A percentile compares a stretch with the other conserved stretches of the same genome.
phyloP scores from a whole-genome alignment of 2,113 vertebrate species.

The Entelurus aequoreus region DNA sequence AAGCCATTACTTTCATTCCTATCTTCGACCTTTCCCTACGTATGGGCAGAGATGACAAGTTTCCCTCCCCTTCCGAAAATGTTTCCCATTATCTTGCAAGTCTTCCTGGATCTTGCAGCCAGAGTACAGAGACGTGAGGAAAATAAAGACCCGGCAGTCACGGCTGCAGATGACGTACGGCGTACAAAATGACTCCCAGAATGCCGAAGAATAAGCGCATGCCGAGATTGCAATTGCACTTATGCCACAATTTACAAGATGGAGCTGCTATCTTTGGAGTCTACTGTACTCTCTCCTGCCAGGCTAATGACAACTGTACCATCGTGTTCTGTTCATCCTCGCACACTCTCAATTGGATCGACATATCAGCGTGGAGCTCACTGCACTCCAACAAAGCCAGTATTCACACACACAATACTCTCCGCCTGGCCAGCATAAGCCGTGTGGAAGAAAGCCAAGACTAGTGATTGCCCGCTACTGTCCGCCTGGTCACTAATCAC shows the following conservation, averaged over 20 bases:
- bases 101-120: conserved; percentile 28
- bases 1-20: conserved; percentile 14
- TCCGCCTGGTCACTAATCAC: conserved; percentile 5
- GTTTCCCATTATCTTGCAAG: conserved; percentile 32
- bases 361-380: conserved; percentile 44
- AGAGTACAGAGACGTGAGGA: conserved; percentile 14
- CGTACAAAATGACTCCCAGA: not conserved
- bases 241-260: conserved; percentile 27
- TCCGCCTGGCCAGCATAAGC: conserved; percentile 16
- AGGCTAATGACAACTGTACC: conserved; percentile 39
- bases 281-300: conserved; percentile 21
- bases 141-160: conserved; percentile 56
- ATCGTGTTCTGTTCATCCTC: conserved; percentile 13
- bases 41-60: conserved; percentile 1
- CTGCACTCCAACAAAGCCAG: conserved; percentile 41
- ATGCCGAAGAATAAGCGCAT: conserved; percentile 32
- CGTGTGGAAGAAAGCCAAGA: conserved; percentile 26
- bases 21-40: not conserved
- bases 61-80: conserved; percentile 31
- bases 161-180: not conserved
- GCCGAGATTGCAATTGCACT: conserved; percentile 39
- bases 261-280: conserved; percentile 39
- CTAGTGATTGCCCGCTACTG: conserved; percentile 33
- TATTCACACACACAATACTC: conserved; percentile 44
- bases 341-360: conserved; percentile 23